These are phyloP conservation scores for Tragelaphus strepsiceros DNA, from an alignment of 2,113 vertebrate genomes.

Conservation along the genomic window DNA sequence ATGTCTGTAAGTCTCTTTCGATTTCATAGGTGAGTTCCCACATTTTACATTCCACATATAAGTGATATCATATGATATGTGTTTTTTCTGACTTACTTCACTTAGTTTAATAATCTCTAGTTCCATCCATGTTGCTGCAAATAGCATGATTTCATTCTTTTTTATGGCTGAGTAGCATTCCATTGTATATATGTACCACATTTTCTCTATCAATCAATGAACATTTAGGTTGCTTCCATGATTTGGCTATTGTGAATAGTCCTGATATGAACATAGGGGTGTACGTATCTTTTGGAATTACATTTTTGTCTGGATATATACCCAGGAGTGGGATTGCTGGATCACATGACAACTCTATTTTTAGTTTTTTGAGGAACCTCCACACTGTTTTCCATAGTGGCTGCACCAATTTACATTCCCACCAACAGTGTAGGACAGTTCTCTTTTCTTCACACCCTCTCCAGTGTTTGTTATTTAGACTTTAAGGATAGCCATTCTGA, in stretches of 20 bases:
- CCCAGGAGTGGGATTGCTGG: not conserved
- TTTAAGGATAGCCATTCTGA: not conserved
- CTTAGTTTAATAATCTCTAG: not conserved
- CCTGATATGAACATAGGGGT: not conserved
- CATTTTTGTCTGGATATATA: not conserved
- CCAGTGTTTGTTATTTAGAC: not conserved
- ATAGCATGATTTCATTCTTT: not conserved
- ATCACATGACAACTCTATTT: not conserved
- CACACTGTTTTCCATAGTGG: not conserved
- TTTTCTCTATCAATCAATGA: not conserved
- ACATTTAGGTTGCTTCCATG: not conserved
- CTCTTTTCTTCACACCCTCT: not conserved
- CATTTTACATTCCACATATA: not conserved
- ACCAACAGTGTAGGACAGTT: not conserved
- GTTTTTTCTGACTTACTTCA: not conserved
- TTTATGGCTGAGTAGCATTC: not conserved
- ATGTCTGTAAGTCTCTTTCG: not conserved
- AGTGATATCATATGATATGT: not conserved
- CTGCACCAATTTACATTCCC: not conserved
- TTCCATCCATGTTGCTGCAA: not conserved
- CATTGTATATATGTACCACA: not conserved
- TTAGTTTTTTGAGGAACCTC: not conserved
- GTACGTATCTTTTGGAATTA: not conserved
- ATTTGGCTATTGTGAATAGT: not conserved
- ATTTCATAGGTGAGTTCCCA: not conserved